These are phyloP conservation scores for Stichopus horrens DNA, from an alignment of 53 echinoderm and acorn worm genomes.

Conservation along the genomic window DNA sequence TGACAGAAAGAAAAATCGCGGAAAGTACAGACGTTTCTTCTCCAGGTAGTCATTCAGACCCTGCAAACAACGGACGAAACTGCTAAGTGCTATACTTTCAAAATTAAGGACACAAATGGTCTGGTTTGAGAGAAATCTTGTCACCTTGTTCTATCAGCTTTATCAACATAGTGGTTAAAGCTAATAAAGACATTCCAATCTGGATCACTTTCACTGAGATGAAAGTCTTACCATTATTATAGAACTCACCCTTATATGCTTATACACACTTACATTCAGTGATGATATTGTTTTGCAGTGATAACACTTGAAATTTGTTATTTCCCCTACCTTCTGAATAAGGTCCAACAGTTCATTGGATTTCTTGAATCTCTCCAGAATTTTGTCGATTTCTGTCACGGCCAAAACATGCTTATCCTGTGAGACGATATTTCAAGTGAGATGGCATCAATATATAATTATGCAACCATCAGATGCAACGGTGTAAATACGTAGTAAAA, in stretches of 20 bases:
- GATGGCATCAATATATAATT: not conserved
- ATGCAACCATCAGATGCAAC: not conserved
- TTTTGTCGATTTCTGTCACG: constrained; percentile 98
- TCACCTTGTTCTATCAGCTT: no score
- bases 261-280: no score
- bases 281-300: no score
- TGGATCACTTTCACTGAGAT: no score
- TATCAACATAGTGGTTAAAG: no score
- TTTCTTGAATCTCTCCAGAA: constrained; percentile 96
- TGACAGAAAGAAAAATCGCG: constrained; percentile 99
- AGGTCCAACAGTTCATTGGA: constrained; percentile 96
- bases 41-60: constrained; percentile 98
- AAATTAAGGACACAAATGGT: no score
- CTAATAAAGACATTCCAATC: no score
- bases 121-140: no score
- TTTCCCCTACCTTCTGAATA: constrained; percentile 83
- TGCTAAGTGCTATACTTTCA: no score
- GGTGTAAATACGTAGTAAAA: no score
- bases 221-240: no score
- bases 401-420: constrained; percentile 97
- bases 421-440: not conserved
- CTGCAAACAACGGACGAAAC: constrained; percentile 38
- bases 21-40: constrained; percentile 99
- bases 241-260: no score
- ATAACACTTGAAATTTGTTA: not conserved